Evolutionary conservation across 2,797 vertebrate species (phyloP).

Genomic region (Mus minutoides): DNA sequence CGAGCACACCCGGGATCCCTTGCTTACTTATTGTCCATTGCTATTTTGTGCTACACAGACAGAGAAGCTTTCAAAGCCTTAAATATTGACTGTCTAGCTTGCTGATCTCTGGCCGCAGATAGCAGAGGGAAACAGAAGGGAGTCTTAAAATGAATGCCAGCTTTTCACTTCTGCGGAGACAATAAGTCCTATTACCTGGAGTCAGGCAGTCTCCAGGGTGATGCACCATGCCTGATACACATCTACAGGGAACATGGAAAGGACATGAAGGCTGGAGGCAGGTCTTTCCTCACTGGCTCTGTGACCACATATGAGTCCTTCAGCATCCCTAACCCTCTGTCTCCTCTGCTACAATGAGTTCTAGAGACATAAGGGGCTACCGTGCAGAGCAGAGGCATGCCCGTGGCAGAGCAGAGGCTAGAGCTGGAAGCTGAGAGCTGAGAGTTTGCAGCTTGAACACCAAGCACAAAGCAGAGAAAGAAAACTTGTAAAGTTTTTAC

Average conservation of each 20-base stretch:
- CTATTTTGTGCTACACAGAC: background rate
- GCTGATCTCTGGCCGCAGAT: background rate
- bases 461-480: background rate
- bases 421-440: background rate
- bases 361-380: too few relatives aligned
- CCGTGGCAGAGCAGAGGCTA: too few relatives aligned
- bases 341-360: background rate
- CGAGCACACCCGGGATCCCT: background rate
- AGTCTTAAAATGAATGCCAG: background rate
- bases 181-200: background rate
- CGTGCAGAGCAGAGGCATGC: background rate
- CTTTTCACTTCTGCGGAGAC: background rate
- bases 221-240: background rate
- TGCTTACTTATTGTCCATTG: background rate
- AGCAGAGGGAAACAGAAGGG: conserved; percentile 10
- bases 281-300: background rate
- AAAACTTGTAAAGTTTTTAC: background rate
- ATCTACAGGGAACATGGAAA: background rate
- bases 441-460: background rate
- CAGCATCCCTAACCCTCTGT: background rate
- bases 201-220: background rate
- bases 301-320: background rate
- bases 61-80: background rate
- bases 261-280: background rate
- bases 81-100: background rate